Evolutionary conservation across 2,888 invertebrate genomes (phyloP).

Genomic region (Lordiphosa fenestrarum): DNA sequence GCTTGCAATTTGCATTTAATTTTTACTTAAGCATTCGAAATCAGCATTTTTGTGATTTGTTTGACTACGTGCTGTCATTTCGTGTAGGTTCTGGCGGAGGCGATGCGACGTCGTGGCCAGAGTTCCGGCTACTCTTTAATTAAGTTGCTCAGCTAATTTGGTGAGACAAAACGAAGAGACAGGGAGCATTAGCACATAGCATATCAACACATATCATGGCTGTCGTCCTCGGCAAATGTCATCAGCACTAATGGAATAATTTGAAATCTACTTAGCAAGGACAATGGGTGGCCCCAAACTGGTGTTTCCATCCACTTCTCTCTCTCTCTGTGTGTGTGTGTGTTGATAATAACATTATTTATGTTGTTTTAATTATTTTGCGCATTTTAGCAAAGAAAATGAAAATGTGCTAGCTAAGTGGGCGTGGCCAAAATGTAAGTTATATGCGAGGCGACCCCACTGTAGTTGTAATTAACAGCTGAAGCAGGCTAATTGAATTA

Average conservation of each 20-base stretch:
- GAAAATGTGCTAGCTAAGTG: conserved; percentile 31
- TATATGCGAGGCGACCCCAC: conserved; percentile 4
- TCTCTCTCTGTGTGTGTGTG: conserved; percentile 8
- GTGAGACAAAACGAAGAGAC: conserved; percentile 7
- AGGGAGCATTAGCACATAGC: conserved; percentile 35
- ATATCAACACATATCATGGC: conserved; percentile 31
- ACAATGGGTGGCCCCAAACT: conserved; percentile 23
- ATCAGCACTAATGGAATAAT: conserved; percentile 74
- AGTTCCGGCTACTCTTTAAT: conserved; percentile 21
- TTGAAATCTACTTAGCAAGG: conserved; percentile 71
- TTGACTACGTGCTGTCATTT: conserved; percentile 29
- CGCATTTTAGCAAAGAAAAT: conserved; percentile 47
- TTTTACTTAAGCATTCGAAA: conserved; percentile 30
- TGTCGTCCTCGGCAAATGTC: conserved; percentile 53
- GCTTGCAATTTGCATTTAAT: conserved; percentile 62
- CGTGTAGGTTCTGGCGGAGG: conserved; percentile 27
- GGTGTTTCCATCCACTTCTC: conserved; percentile 1
- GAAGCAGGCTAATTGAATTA: conserved; percentile 62
- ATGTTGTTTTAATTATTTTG: conserved; percentile 72
- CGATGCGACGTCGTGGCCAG: conserved; percentile 14
- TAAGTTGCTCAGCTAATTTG: conserved; percentile 34
- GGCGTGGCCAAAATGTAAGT: conserved; percentile 28
- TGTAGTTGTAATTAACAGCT: conserved; percentile 55
- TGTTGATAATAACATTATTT: conserved; percentile 52
- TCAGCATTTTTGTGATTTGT: conserved; percentile 41